Evolutionary conservation across 1,140 invertebrate genomes (phyloP), one percentile per base, ranked within the genome.

Genomic region (Lysiphlebus fabarum): DNA sequence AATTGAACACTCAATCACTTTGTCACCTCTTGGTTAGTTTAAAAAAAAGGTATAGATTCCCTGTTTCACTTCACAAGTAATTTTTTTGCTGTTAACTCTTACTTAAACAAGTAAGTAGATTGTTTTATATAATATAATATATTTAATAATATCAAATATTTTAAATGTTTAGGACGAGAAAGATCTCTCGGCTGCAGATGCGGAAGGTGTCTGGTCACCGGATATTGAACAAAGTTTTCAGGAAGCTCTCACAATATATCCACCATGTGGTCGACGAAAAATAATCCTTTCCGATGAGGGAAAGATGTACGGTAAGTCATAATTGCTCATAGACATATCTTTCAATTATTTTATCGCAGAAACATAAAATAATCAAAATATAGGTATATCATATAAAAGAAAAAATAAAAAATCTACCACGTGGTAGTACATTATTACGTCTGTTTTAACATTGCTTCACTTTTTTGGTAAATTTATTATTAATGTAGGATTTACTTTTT

Each of bases 141-240:
- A n/a, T 37, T 14, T 4, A 59, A 47, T 37, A 53, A 38, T 10
- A 38, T 17, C 17, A 17, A 17, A 17, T 17, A 17, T 17, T 17
- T 14, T 10, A 42, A 44, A 53, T 55, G 74, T 76, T 6, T 81
- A 92, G 90, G 91, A 95, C 78, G 89, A 91, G 82, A 91, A 91
- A 77, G 90, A 92, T 76, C 81, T 94, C 74, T 89, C 90, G 70
- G 92, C 90, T 64, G 91, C 91, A 63, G 97, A 99, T 81, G 97
- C 96, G 53, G 98, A 99, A 81, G 97, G 98, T 63, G 97, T 99
- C 14, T 99, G 98, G 98, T 96, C 93, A 80, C 93, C 96, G 53
- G 97, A 99, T 81, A 99, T 99, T 80, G 98, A 99, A 81, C 97
- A 99, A 82, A 96, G 95, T 81, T 99, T 99, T 82, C 96, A 99